A percentile compares a stretch with the other conserved stretches of the same genome.
phyloP scores from a whole-genome alignment of 2,797 vertebrate genomes.

The Chiroxiphia lanceolata region DNA sequence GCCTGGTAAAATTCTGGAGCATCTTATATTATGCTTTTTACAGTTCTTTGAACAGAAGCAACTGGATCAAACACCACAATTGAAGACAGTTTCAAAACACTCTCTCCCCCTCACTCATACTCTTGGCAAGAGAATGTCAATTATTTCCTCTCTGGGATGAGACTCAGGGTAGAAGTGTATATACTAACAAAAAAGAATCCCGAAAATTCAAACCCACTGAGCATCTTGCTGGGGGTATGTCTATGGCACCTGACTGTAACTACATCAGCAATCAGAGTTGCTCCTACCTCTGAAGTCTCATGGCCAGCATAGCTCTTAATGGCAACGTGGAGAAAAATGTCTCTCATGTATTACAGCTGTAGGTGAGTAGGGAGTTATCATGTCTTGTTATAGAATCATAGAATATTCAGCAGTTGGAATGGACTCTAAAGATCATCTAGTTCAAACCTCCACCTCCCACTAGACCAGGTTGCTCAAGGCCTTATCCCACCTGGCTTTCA shows the following conservation, averaged over 20 bases:
- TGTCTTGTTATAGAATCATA: neutral
- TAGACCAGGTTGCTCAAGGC: neutral
- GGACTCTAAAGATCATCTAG: too few species aligned
- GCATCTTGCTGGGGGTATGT: neutral
- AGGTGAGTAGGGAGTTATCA: neutral
- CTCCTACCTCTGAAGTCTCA: neutral
- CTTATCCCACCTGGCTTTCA: neutral
- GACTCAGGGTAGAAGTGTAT: neutral
- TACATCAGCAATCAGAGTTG: neutral
- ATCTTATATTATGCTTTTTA: neutral
- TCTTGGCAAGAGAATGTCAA: neutral
- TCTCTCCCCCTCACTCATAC: neutral
- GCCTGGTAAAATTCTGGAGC: neutral
- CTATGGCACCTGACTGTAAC: neutral
- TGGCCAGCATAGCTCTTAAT: neutral
- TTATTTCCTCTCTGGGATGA: constrained; percentile 15
- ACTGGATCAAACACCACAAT: neutral
- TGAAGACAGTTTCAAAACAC: neutral
- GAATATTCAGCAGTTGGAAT: neutral
- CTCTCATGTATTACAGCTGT: neutral
- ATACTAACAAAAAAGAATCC: neutral
- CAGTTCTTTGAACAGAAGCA: neutral
- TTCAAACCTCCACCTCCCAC: neutral
- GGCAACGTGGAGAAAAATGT: neutral
- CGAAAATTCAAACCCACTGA: neutral